Conservation (phyloP, 1,140 invertebrate species). For the Maconellicoccus hirsutus region DNA sequence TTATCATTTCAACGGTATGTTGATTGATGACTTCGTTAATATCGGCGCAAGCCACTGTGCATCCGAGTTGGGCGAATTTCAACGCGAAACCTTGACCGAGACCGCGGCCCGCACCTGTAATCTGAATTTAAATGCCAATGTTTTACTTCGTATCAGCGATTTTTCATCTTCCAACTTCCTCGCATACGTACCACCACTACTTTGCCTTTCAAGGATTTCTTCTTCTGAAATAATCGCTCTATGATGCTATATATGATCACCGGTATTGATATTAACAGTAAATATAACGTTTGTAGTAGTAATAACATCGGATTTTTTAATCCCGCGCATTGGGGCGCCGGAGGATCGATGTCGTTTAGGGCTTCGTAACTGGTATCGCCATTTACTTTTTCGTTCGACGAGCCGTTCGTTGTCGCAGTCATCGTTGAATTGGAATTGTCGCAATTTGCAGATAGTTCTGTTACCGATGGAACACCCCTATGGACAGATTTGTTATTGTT, state of each 20-base stretch:
- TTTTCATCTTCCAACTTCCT: too few species aligned
- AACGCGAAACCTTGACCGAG: conserved; percentile 34
- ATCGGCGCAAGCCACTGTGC: conserved; percentile 36
- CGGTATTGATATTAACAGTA: background rate
- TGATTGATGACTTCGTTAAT: conserved; percentile 29
- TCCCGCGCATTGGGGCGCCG: background rate
- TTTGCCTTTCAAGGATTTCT: background rate
- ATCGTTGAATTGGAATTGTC: too few species aligned
- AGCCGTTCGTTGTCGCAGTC: too few species aligned
- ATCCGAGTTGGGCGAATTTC: conserved; percentile 35
- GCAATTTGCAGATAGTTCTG: too few species aligned
- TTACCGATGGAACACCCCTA: too few species aligned
- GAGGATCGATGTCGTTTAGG: background rate
- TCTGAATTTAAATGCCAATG: conserved; percentile 29
- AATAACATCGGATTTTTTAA: background rate
- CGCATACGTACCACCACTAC: background rate
- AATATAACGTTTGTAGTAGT: background rate
- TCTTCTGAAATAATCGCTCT: background rate
- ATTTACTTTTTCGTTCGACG: too few species aligned
- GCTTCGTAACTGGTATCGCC: too few species aligned
- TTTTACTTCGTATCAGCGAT: too few species aligned
- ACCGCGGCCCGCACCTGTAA: conserved; percentile 35
- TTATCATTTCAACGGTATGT: conserved; percentile 30
- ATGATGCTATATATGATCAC: background rate
- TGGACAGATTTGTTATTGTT: too few species aligned